Conservation (phyloP, 2,797 vertebrate species). For the Dryobates pubescens region DNA sequence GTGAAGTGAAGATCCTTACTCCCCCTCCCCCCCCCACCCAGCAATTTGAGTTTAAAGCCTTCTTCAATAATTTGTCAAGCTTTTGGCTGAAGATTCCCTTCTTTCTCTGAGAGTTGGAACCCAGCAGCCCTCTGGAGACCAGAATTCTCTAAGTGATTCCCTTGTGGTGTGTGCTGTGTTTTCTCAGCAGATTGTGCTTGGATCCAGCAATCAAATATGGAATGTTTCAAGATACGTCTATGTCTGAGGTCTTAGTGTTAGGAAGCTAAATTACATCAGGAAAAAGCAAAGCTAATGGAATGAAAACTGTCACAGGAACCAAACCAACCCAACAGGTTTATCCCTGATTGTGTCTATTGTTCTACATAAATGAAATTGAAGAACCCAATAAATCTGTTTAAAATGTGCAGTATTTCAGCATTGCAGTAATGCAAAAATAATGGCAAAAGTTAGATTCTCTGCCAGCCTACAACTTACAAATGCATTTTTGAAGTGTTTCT, state of each 20-base stretch:
- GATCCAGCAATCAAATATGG: too few relatives aligned
- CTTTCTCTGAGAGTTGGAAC: too few relatives aligned
- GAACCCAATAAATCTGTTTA: not conserved
- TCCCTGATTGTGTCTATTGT: not conserved
- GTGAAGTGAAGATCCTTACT: too few relatives aligned
- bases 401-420: not conserved
- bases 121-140: too few relatives aligned
- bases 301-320: not conserved
- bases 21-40: too few relatives aligned
- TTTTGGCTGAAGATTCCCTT: too few relatives aligned
- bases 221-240: not conserved
- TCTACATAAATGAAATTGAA: not conserved
- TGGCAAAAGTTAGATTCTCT: not conserved
- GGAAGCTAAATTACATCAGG: not conserved
- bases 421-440: not conserved
- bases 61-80: too few relatives aligned
- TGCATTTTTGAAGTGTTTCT: not conserved
- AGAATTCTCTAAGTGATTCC: too few relatives aligned
- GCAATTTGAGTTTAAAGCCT: too few relatives aligned
- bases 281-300: not conserved
- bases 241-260: not conserved
- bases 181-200: too few relatives aligned
- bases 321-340: not conserved
- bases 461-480: not conserved
- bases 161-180: too few relatives aligned